phyloP scores from a whole-genome alignment of 2,888 invertebrate genomes.

The Ormyrus rosae region DNA sequence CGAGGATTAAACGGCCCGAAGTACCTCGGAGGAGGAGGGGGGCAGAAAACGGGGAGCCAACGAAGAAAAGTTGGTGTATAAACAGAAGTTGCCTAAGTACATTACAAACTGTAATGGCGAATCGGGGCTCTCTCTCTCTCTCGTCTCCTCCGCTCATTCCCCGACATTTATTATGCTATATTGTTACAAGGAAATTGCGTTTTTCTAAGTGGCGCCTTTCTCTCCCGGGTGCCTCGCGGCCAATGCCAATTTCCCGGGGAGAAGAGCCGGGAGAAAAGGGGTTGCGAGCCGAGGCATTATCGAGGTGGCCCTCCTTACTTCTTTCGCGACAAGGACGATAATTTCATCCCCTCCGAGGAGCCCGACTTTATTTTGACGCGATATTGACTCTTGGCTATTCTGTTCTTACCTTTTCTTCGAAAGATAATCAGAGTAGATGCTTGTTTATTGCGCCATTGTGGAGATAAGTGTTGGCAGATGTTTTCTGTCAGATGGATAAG shows the following conservation, averaged over 20 bases:
- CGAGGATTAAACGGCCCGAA: conserved; percentile 49
- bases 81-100: conserved; percentile 75
- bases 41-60: conserved; percentile 27
- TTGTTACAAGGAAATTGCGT: conserved; percentile 75
- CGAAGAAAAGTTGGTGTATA: conserved; percentile 73
- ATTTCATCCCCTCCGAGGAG: background rate
- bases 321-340: conserved; percentile 23
- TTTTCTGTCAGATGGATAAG: too few relatives aligned
- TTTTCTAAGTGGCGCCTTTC: conserved; percentile 68
- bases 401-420: background rate
- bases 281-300: conserved; percentile 41
- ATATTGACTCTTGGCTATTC: conserved; percentile 31
- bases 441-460: too few relatives aligned
- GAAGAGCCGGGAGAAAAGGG: conserved; percentile 42
- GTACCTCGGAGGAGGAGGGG: conserved; percentile 49
- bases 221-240: conserved; percentile 55
- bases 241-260: conserved; percentile 58
- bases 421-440: background rate
- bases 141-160: conserved; percentile 41
- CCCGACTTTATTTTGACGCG: conserved; percentile 36
- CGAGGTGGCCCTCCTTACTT: conserved; percentile 11
- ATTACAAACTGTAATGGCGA: conserved; percentile 75
- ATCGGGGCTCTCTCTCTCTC: conserved; percentile 61
- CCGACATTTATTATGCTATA: conserved; percentile 74
- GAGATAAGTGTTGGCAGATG: too few relatives aligned